phyloP scores from a whole-genome alignment of 2,113 vertebrate genomes.

The Poecile atricapillus region DNA sequence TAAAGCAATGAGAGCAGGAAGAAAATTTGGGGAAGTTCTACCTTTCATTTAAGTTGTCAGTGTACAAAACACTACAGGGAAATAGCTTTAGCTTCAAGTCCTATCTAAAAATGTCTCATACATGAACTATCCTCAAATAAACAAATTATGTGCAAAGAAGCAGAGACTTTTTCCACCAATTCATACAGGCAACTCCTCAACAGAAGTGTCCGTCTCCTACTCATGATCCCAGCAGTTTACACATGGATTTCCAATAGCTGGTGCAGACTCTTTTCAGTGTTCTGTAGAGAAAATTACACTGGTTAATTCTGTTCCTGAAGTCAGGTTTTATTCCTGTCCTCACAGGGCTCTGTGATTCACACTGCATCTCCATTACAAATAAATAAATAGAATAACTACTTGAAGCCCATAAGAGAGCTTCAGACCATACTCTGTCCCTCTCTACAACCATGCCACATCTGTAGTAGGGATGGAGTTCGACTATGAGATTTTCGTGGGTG shows the following conservation, averaged over 20 bases:
- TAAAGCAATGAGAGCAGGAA: background rate
- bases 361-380: background rate
- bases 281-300: background rate
- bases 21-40: background rate
- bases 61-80: background rate
- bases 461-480: accelerated
- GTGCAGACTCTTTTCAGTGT: background rate
- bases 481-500: background rate
- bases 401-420: background rate
- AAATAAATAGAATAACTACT: background rate
- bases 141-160: background rate
- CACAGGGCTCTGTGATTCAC: background rate
- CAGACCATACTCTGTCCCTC: background rate
- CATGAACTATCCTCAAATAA: background rate
- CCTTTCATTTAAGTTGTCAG: background rate
- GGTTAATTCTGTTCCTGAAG: background rate
- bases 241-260: background rate
- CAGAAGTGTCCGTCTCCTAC: background rate
- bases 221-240: background rate
- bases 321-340: background rate
- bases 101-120: background rate
- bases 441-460: background rate
- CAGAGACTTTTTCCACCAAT: background rate
- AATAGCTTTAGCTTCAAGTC: background rate
- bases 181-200: background rate